These are phyloP conservation scores for Blera fallax DNA, from an alignment of 2,888 invertebrate species.

Conservation along the genomic window DNA sequence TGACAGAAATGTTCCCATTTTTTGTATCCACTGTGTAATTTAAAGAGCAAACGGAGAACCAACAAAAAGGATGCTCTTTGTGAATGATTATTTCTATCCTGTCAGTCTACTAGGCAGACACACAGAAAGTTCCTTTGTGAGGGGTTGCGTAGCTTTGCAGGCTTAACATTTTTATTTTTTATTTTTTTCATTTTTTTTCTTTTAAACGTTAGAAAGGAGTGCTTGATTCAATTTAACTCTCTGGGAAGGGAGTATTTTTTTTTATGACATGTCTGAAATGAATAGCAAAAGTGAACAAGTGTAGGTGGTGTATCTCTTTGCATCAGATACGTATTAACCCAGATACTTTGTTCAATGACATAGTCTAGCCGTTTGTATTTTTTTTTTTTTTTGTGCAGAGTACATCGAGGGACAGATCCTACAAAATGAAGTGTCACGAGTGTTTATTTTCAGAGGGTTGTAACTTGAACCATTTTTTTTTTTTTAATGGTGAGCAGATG, in stretches of 20 bases:
- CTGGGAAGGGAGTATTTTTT: neutral
- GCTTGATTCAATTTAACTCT: conserved; percentile 27
- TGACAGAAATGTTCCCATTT: conserved; percentile 16
- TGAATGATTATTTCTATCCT: conserved; percentile 44
- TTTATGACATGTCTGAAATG: neutral
- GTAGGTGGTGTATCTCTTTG: neutral
- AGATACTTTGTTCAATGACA: conserved; percentile 40
- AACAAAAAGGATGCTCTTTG: conserved; percentile 19
- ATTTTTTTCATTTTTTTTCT: neutral
- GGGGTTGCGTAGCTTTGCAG: neutral
- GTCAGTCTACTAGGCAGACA: conserved; percentile 32
- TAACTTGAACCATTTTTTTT: no score
- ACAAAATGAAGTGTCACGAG: conserved; percentile 34
- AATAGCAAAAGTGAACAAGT: neutral
- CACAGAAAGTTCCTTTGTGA: conserved; percentile 13
- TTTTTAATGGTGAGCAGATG: neutral
- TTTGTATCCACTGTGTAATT: conserved; percentile 12
- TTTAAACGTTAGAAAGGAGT: neutral
- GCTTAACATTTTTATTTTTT: neutral
- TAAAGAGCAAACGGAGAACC: conserved; percentile 16
- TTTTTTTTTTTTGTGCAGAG: neutral
- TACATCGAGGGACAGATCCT: neutral
- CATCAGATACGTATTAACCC: conserved; percentile 22
- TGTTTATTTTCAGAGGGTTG: no score
- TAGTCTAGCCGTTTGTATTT: conserved; percentile 38